Base-by-base conservation (phyloP, 1,140 invertebrate species). In the Orussus abietinus region DNA sequence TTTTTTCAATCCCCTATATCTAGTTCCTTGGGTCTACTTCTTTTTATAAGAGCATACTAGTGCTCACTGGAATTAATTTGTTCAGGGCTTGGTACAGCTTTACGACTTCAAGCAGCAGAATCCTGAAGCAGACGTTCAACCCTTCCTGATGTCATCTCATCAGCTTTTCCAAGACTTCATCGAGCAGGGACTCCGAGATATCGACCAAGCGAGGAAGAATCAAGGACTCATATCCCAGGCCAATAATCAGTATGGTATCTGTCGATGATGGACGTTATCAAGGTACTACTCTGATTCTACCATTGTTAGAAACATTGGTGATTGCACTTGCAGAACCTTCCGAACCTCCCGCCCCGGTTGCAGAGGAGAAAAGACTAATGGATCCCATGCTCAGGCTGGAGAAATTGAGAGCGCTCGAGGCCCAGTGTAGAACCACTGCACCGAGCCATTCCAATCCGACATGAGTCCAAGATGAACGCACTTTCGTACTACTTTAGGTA, bases 91-190 rank as follows among this genome's bases (percentile, higher is more conserved):
- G 20, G 77, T 80, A 41, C 84, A 92, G 54, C 70, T 97, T 4
- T 95, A 93, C 59, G 91, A 95, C 47, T 92, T 96, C 59, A 84
- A 91, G 76, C 80, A 85, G 57, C 83, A 90, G 63, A 82, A 95
- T 72, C 92, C 92, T 0, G 88, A 94, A 49, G 88, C 91, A 12
- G 90, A 95, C 63, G 59, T 74, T 1, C 86, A 90, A 65, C 88
- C 88, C 19, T 95, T 91, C 64, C 77, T 97, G 55, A 82, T 86
- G 49, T 91, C 88, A 53, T 87, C 89, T 1, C 92, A 90, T 31
- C 84, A 88, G 57, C 91, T 88, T 66, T 96, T 97, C 74, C 88
- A 92, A 69, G 86, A 90, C 53, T 96, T 92, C 61, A 92, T 97
- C 53, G 85, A 92, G 59, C 79, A 88, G 42, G 90, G 91, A 3